Percentiles rank a stretch among this genome's conserved stretches.
phyloP scores from a whole-genome alignment of 2,113 vertebrate species.

The Anser brachyrhynchus region DNA sequence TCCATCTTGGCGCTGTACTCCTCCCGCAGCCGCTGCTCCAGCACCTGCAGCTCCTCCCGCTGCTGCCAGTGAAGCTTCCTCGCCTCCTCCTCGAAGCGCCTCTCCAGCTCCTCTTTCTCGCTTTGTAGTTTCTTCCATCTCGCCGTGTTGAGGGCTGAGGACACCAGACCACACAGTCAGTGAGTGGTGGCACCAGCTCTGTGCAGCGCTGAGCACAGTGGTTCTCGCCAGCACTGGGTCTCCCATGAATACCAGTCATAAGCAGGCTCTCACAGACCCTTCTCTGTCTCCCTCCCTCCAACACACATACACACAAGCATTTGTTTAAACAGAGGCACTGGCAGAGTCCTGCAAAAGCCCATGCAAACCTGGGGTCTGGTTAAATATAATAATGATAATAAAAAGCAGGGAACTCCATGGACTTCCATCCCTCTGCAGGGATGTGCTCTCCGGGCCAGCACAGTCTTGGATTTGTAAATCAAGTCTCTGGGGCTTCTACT shows the following conservation, averaged over 20 bases:
- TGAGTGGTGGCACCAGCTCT: background rate
- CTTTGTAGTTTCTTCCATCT: constrained; percentile 87
- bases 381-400: background rate
- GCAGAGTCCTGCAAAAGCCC: background rate
- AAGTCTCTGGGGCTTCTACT: background rate
- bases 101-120: constrained; percentile 91
- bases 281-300: background rate
- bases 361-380: background rate
- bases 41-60: constrained; percentile 79
- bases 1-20: constrained; percentile 73
- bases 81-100: constrained; percentile 83
- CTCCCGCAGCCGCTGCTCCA: constrained; percentile 83
- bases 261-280: accelerated
- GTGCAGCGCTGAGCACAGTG: background rate
- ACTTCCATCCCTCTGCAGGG: background rate
- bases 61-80: constrained; percentile 81
- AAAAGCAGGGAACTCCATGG: background rate
- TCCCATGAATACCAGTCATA: background rate
- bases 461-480: background rate
- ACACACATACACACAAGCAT: no score
- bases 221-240: accelerated
- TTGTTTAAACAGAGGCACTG: background rate
- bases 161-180: background rate
- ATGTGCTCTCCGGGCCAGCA: background rate
- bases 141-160: constrained; percentile 83